A percentile compares a stretch with the other conserved stretches of the same genome.
Evolutionary conservation across 2,113 vertebrate genomes (phyloP).

Genomic region (Nansenia antarctica): DNA sequence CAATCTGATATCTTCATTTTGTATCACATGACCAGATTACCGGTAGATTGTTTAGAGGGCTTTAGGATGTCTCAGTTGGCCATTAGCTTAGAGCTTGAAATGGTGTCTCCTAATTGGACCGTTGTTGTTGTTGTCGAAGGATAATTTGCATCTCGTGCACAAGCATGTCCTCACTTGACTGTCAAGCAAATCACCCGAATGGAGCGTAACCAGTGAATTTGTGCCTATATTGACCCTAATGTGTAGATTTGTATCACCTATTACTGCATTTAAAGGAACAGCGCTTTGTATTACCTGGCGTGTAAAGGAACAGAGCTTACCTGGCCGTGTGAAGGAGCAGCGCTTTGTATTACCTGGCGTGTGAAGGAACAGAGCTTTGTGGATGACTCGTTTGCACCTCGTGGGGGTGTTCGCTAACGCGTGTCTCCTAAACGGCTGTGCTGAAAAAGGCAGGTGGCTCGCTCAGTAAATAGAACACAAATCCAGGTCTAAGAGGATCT

Average conservation of each 20-base stretch:
- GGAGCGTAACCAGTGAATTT: too few relatives aligned
- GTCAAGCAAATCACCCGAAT: too few relatives aligned
- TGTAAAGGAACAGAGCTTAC: not conserved
- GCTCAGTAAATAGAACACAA: conserved; percentile 30
- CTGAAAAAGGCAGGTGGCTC: conserved; percentile 35
- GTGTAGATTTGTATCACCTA: too few relatives aligned
- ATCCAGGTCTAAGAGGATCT: conserved; percentile 50
- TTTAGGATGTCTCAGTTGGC: not conserved
- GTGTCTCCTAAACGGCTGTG: conserved; percentile 8
- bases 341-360: not conserved
- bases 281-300: not conserved
- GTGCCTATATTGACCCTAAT: too few relatives aligned
- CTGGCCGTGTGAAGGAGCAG: not conserved
- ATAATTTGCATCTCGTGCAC: too few relatives aligned
- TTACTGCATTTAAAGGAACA: too few relatives aligned
- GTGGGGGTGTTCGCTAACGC: not conserved
- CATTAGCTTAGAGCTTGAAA: not conserved
- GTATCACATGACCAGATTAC: not conserved
- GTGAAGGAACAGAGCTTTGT: not conserved
- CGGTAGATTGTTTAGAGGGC: not conserved
- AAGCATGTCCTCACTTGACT: too few relatives aligned
- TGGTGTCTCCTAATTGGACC: too few relatives aligned
- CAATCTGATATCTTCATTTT: not conserved
- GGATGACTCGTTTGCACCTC: not conserved
- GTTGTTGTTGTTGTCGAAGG: too few relatives aligned